phyloP scores from a whole-genome alignment of 2,113 vertebrate genomes.

The Malurus elegans region DNA sequence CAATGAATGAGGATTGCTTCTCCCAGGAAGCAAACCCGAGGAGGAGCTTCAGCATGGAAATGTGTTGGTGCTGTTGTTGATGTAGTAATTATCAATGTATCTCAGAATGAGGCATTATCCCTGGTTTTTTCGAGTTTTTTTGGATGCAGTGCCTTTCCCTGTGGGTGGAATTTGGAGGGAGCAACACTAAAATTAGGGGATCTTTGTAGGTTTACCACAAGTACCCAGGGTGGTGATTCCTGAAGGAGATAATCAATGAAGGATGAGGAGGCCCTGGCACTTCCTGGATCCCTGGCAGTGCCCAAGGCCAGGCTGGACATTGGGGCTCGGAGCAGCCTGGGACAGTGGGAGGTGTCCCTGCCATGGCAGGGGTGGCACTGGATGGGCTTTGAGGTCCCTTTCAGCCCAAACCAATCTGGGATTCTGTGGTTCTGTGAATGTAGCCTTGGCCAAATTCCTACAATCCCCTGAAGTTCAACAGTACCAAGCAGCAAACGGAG shows the following conservation, averaged over 20 bases:
- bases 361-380: neutral
- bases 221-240: neutral
- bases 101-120: neutral
- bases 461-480: neutral
- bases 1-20: neutral
- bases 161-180: rapidly evolving
- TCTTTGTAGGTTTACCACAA: neutral
- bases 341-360: neutral
- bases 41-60: neutral
- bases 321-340: neutral
- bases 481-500: neutral
- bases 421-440: neutral
- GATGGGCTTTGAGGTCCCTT: rapidly evolving
- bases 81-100: neutral
- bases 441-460: neutral
- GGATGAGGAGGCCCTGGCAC: neutral
- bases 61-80: neutral
- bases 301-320: neutral
- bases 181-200: neutral
- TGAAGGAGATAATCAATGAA: neutral
- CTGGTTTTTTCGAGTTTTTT: rapidly evolving
- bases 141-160: neutral
- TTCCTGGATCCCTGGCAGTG: neutral
- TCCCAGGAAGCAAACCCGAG: neutral
- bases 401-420: neutral